Conservation (phyloP, 1,140 invertebrate genomes). For the Zaprionus capensis region DNA sequence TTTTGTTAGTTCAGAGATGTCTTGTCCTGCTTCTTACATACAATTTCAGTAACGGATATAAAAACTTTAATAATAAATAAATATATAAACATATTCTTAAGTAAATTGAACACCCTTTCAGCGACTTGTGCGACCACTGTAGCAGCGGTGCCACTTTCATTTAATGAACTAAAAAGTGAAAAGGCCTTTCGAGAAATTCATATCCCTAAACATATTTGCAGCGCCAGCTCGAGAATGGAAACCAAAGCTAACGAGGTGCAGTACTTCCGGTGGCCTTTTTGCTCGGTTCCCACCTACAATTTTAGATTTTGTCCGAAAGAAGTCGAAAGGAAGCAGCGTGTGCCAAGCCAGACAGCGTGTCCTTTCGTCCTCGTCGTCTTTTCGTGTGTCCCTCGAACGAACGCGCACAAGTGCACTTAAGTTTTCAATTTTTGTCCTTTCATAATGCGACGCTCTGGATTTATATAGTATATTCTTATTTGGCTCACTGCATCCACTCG, state of each 20-base stretch:
- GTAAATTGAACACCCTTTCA: neutral
- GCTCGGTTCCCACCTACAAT: neutral
- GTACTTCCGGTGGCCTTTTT: conserved; percentile 29
- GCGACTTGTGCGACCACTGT: neutral
- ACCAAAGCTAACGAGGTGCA: conserved; percentile 69
- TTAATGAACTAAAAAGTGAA: conserved; percentile 60
- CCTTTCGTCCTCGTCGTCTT: conserved; percentile 4
- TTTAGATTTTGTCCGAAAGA: conserved; percentile 20
- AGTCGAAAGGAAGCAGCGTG: conserved; percentile 25
- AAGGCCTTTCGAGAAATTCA: conserved; percentile 51
- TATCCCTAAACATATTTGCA: conserved; percentile 56
- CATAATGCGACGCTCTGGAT: conserved; percentile 66
- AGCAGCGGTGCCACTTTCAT: conserved; percentile 14
- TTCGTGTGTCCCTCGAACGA: conserved; percentile 24
- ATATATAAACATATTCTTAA: neutral
- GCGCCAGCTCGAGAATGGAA: conserved; percentile 28
- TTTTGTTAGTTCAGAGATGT: no score
- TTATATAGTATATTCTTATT: conserved; percentile 31
- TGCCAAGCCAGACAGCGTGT: conserved; percentile 32
- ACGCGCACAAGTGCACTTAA: conserved; percentile 72
- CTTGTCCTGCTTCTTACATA: no score
- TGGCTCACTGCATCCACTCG: neutral
- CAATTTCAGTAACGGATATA: neutral
- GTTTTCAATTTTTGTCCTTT: conserved; percentile 77
- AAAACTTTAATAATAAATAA: neutral